phyloP scores from a whole-genome alignment of 2,113 vertebrate genomes.

The Columbina picui region DNA sequence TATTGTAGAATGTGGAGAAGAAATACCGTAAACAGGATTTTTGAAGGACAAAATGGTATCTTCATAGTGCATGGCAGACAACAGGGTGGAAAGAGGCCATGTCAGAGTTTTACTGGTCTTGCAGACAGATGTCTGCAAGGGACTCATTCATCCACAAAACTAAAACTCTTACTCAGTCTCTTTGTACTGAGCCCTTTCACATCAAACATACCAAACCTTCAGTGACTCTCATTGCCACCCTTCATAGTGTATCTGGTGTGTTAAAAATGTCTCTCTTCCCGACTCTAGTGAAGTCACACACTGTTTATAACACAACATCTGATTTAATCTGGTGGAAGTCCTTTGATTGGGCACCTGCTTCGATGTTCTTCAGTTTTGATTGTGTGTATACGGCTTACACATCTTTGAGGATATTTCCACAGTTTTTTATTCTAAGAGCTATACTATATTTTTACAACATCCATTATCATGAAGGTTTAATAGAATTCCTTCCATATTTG shows the following conservation, averaged over 20 bases:
- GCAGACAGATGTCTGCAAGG: neutral
- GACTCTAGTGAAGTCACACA: neutral
- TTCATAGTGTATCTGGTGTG: neutral
- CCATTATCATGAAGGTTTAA: neutral
- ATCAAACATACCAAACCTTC: neutral
- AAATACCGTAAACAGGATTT: neutral
- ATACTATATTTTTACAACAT: neutral
- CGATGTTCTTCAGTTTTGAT: neutral
- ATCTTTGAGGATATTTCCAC: neutral
- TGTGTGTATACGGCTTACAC: neutral
- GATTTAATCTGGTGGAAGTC: neutral
- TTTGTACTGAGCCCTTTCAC: neutral
- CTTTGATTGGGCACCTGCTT: neutral
- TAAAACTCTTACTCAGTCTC: neutral
- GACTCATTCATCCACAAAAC: neutral
- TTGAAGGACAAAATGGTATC: neutral
- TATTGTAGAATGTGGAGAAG: neutral
- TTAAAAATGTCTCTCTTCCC: neutral
- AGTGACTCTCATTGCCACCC: neutral
- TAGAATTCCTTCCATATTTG: neutral
- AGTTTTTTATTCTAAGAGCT: neutral
- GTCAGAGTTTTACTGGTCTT: neutral
- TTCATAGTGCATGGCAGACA: neutral
- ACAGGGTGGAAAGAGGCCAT: neutral
- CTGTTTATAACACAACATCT: neutral